A percentile compares a stretch with the other conserved stretches of the same genome.
These are phyloP conservation scores for Biston stratarius DNA, from an alignment of 2,888 invertebrate genomes.

Conservation along the genomic window DNA sequence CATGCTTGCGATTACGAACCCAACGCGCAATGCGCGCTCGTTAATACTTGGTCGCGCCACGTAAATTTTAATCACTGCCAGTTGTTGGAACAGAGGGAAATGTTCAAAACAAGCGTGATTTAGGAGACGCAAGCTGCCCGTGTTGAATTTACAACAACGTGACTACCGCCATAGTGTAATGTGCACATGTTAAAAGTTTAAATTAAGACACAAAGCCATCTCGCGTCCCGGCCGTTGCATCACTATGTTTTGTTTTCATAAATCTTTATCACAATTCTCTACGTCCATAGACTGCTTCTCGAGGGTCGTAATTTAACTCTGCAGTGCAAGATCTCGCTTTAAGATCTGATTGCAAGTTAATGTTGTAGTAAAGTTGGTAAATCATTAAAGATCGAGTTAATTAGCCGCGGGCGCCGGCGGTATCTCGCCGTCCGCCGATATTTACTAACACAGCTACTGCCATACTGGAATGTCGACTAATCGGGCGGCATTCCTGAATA, in stretches of 20 bases:
- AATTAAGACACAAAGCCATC: conserved; percentile 40
- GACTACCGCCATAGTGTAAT: conserved; percentile 38
- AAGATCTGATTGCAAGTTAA: conserved; percentile 10
- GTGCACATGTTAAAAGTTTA: conserved; percentile 42
- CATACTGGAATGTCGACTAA: conserved; percentile 76
- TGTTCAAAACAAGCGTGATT: conserved; percentile 82
- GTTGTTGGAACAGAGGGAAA: conserved; percentile 80
- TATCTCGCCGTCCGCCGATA: conserved; percentile 66
- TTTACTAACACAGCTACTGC: conserved; percentile 77
- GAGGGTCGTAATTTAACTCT: not conserved
- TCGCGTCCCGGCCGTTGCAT: conserved; percentile 22
- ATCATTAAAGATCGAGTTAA: conserved; percentile 58
- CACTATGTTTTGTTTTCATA: conserved; percentile 19
- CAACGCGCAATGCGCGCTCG: conserved; percentile 77
- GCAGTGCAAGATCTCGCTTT: not conserved
- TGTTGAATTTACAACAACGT: conserved; percentile 61
- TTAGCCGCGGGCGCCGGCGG: conserved; percentile 66
- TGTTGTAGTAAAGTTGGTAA: conserved; percentile 33
- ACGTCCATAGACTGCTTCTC: not conserved
- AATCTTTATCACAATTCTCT: conserved; percentile 10
- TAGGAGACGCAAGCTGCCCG: conserved; percentile 71
- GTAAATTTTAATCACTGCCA: conserved; percentile 86
- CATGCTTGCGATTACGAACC: conserved; percentile 73
- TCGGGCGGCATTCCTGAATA: conserved; percentile 81
- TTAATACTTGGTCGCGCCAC: conserved; percentile 84